Evolutionary conservation across 1,140 invertebrate species (phyloP), one percentile per base, ranked within the genome.

Genomic region (Galleria mellonella): DNA sequence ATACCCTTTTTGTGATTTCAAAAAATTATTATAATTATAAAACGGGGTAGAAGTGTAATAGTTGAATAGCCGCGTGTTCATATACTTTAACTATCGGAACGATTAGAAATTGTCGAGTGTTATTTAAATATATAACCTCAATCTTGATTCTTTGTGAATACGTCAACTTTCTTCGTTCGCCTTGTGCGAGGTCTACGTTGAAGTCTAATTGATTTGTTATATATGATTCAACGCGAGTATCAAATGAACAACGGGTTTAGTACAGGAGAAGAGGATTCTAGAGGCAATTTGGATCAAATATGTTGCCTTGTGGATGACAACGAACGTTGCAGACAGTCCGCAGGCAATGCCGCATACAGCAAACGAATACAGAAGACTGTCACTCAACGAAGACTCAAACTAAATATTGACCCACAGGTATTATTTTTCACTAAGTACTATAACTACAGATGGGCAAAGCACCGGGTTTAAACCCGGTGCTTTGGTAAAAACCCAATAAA

Each of bases 321-420:
- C 51, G 92, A 94, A 44, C 88, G 96, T 44, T 99, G 97, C 87
- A 89, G 90, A 50, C 90, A 94, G 65, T 89, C 92, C 35, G 96
- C 97, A 57, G 97, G 97, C 38, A 98, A 98, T 88, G 97, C 97
- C 48, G 96, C 95, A 31, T 99, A 98, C 83, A 97, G 95, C 83
- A 98, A 98, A 78, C 90, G 96, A 55, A 97, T 99, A 63, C 96
- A 98, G 83, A 98, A 97, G 81, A 98, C 94, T 47, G 96, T 98
- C n/a, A 92, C 94, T 39, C 96, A 98, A 68, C 90, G 95, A 56
- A 92, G 95, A 68, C 90, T 98, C 0, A 96, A 96, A 75, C 90
- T 98, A 9, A 93, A 92, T 75, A 91, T 96, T 51, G 97, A 98
- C 88, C 90, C 90, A 62, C 90, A 91, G 76, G 94, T 96, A 51